Base-by-base conservation (phyloP, 2,888 invertebrate species). In the Hypsopygia costalis region DNA sequence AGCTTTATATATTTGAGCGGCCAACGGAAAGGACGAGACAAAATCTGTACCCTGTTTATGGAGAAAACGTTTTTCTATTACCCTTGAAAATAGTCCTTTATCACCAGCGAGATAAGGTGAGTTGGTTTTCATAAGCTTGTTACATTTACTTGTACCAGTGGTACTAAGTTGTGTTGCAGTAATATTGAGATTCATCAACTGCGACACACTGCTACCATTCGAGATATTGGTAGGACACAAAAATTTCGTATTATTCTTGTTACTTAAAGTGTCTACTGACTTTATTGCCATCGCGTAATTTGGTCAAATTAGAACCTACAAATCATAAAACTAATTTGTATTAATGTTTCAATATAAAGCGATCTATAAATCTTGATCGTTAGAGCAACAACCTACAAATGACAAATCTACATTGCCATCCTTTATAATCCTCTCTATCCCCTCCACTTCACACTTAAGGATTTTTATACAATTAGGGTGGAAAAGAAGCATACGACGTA, bases 1-100 rank as follows among this genome's bases (percentile, higher is more conserved):
- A n/a, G 79, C 70, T 65, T 76, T 85, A 46, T 81, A 85, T 25
- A 86, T 57, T 36, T 72, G 74, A 20, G 58, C 62, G 31, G 78
- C 76, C 42, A 77, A 47, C 7, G 81, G 74, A 49, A 74, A 76
- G 4, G 81, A 80, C 4, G 81, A 75, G 2, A 61, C 41, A 5
- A 70, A 49, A 29, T 72, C 65, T 4, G 62, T 45, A 6, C 56
- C 53, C 48, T 68, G 70, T 49, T 75, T 77, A 7, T 69, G 68
- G 21, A 69, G 33, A n/a, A 64, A 36, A 43, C 60, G 70, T 47
- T 77, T 77, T 49, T 77, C 74, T n/a, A 61, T 71, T n/a, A 71
- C 56, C 47, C 62, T 62, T 16, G 80, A 73, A 12, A 69, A 49
- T 10, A 73, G 71, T 1, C 76, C 47, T 47, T 58, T 74, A 41